Evolutionary conservation across 2,113 vertebrate genomes (phyloP).

Genomic region (Notarius lentiginosus): DNA sequence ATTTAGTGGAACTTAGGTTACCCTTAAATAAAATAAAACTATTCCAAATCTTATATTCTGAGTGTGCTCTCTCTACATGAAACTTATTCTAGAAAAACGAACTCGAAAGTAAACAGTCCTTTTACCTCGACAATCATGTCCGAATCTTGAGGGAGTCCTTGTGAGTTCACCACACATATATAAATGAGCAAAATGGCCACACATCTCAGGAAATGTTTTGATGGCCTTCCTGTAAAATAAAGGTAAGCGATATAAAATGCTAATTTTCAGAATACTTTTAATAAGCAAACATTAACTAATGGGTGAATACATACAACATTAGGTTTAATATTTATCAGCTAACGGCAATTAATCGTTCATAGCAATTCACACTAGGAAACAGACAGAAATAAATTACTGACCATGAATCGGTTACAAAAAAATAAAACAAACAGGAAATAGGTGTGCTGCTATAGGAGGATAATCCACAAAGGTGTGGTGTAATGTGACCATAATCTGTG

Average conservation of each 20-base stretch:
- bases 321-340: not conserved
- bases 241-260: not conserved
- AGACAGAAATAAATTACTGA: not conserved
- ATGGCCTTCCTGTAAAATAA: not conserved
- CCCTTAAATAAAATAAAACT: not conserved
- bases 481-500: not conserved
- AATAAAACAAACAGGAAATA: not conserved
- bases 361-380: not conserved
- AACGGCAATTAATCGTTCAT: not conserved
- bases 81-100: not conserved
- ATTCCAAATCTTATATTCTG: not conserved
- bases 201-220: not conserved
- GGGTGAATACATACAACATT: not conserved
- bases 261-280: not conserved
- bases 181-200: conserved; percentile 4
- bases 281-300: not conserved
- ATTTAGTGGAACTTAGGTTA: not conserved
- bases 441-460: not conserved
- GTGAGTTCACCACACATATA: not conserved
- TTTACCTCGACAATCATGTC: not conserved
- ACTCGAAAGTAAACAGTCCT: not conserved
- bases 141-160: not conserved
- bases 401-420: not conserved
- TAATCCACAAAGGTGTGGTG: not conserved
- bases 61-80: not conserved